Percentiles rank a stretch among this genome's conserved stretches.
Evolutionary conservation across 2,888 invertebrate species (phyloP).

Genomic region (Thumatha senex): DNA sequence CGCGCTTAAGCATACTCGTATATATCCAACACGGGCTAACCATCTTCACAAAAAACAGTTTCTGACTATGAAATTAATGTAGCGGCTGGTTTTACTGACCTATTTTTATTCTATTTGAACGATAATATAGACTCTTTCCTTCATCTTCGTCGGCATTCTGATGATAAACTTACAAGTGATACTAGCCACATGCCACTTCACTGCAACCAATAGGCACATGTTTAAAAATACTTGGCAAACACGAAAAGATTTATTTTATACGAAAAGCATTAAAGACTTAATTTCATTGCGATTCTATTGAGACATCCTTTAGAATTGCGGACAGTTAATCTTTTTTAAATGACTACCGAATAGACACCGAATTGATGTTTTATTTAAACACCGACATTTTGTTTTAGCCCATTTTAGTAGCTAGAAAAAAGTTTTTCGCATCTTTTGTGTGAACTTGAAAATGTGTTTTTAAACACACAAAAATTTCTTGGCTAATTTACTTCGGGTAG

Average conservation of each 20-base stretch:
- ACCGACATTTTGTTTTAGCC: slow-evolving; percentile 3
- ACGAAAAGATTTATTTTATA: slow-evolving; percentile 10
- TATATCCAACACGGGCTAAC: no score
- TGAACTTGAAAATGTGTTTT: slow-evolving; percentile 30
- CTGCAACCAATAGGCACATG: no score
- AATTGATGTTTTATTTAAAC: slow-evolving; percentile 16
- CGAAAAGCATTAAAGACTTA: slow-evolving; percentile 11
- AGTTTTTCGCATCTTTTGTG: slow-evolving; percentile 25
- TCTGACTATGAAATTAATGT: no score
- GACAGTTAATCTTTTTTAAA: slow-evolving; percentile 21
- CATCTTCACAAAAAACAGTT: no score
- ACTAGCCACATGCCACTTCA: no score
- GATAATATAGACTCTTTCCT: no score
- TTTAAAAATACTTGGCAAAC: neutral
- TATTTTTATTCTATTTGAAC: no score
- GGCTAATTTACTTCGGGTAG: slow-evolving; percentile 14
- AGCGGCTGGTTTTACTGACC: no score
- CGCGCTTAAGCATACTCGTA: no score
- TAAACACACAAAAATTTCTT: slow-evolving; percentile 20
- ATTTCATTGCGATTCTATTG: slow-evolving; percentile 20
- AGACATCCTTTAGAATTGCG: slow-evolving; percentile 23
- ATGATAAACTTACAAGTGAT: no score
- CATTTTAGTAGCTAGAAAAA: slow-evolving; percentile 17
- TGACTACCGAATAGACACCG: slow-evolving; percentile 26
- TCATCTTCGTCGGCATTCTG: no score